phyloP scores from a whole-genome alignment of 2,797 vertebrate genomes.

The Falco biarmicus region DNA sequence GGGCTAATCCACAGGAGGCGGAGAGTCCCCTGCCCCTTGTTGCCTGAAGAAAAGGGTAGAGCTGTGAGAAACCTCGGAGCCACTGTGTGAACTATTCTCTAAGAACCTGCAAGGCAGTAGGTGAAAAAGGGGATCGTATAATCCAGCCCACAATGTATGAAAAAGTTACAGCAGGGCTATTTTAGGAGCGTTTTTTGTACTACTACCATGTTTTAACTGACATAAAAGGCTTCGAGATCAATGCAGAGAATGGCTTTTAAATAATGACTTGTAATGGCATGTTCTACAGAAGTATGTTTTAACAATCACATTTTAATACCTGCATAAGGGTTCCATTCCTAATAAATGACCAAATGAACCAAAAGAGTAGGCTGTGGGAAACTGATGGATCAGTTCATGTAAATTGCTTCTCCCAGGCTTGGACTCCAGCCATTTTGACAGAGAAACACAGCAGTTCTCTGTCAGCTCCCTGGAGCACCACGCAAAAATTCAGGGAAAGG shows the following conservation, averaged over 20 bases:
- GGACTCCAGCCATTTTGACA: neutral
- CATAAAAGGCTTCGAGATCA: neutral
- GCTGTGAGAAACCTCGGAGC: neutral
- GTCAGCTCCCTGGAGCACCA: neutral
- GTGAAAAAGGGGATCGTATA: neutral
- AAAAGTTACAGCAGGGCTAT: neutral
- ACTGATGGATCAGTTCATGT: neutral
- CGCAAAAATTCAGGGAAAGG: neutral
- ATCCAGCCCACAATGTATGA: neutral
- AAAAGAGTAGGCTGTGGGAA: neutral
- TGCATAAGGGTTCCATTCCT: neutral
- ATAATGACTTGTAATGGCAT: neutral
- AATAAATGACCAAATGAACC: neutral
- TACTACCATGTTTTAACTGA: neutral
- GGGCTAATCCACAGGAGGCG: neutral
- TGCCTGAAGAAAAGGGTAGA: neutral
- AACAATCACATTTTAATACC: neutral
- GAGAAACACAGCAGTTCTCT: neutral
- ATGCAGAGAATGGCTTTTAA: neutral
- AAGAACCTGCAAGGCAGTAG: neutral
- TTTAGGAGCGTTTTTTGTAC: neutral
- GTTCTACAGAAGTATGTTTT: neutral
- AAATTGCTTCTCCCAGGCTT: neutral
- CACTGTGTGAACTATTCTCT: neutral
- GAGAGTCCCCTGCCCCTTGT: neutral